Percentiles rank a stretch among this genome's conserved stretches.
phyloP scores from a whole-genome alignment of 1,140 invertebrate species.

The Lasaia peninsularis region DNA sequence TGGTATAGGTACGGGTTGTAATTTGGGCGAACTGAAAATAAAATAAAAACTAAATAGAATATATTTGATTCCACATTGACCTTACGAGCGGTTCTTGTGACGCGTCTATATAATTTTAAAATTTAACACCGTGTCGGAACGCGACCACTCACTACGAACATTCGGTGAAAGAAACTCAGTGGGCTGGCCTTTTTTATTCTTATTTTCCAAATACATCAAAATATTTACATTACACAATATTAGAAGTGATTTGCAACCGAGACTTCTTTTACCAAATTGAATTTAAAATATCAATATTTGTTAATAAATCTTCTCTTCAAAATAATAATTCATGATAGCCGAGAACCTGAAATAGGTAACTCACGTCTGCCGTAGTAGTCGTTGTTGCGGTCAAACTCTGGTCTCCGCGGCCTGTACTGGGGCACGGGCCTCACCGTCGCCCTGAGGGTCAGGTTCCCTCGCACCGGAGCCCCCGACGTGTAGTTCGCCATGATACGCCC shows the following conservation, averaged over 20 bases:
- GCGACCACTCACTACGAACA: too few relatives aligned
- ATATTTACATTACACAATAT: too few relatives aligned
- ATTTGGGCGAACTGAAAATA: slow-evolving; percentile 46
- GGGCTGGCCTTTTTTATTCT: too few relatives aligned
- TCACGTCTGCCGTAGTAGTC: background rate
- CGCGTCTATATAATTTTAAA: too few relatives aligned
- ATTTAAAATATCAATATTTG: too few relatives aligned
- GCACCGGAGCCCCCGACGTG: slow-evolving; percentile 89
- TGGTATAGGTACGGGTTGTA: slow-evolving; percentile 63
- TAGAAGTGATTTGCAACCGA: too few relatives aligned
- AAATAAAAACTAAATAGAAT: background rate
- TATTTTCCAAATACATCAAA: too few relatives aligned
- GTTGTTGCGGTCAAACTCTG: background rate
- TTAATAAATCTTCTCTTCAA: background rate
- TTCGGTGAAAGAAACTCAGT: too few relatives aligned
- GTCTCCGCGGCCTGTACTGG: slow-evolving; percentile 72
- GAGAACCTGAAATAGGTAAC: background rate
- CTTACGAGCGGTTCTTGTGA: too few relatives aligned
- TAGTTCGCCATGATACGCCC: slow-evolving; percentile 96
- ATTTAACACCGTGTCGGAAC: too few relatives aligned
- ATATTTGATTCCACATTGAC: too few relatives aligned
- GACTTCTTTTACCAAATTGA: too few relatives aligned
- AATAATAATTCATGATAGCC: background rate
- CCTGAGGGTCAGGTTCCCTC: slow-evolving; percentile 91
- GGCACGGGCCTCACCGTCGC: slow-evolving; percentile 86